These are phyloP conservation scores for Anser cygnoides DNA, from an alignment of 2,113 vertebrate species.

Conservation along the genomic window DNA sequence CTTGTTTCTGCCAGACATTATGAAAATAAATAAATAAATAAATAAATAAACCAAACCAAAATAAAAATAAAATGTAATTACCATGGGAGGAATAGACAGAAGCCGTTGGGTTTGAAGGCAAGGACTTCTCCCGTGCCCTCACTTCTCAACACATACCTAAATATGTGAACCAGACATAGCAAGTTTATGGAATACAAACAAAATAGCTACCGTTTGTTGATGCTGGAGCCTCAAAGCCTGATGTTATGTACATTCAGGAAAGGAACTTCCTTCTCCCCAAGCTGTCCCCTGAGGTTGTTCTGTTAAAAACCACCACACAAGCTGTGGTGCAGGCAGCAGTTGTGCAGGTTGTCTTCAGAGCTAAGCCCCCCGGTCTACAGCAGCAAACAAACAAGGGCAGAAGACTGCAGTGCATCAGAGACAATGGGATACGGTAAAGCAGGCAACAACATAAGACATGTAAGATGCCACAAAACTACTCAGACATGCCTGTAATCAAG, in stretches of 20 bases:
- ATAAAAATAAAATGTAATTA: neutral
- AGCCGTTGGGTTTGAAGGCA: neutral
- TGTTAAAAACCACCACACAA: neutral
- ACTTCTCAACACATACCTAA: neutral
- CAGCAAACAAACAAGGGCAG: neutral
- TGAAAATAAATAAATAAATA: neutral
- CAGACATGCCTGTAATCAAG: neutral
- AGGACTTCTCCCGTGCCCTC: neutral
- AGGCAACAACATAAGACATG: neutral
- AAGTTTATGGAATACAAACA: neutral
- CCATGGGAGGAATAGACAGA: neutral
- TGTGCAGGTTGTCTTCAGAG: neutral
- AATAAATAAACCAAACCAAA: neutral
- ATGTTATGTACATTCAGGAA: neutral
- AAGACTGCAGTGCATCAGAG: neutral
- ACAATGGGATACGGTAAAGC: accelerated
- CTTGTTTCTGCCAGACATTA: neutral
- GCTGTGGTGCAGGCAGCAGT: too few species aligned
- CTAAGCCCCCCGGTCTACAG: neutral
- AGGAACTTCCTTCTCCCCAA: neutral
- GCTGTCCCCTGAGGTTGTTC: neutral
- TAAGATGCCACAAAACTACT: neutral
- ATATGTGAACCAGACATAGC: neutral
- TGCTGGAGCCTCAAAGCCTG: neutral
- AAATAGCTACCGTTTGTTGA: neutral